Evolutionary conservation across 2,113 vertebrate species (phyloP).

Genomic region (Podarcis muralis): DNA sequence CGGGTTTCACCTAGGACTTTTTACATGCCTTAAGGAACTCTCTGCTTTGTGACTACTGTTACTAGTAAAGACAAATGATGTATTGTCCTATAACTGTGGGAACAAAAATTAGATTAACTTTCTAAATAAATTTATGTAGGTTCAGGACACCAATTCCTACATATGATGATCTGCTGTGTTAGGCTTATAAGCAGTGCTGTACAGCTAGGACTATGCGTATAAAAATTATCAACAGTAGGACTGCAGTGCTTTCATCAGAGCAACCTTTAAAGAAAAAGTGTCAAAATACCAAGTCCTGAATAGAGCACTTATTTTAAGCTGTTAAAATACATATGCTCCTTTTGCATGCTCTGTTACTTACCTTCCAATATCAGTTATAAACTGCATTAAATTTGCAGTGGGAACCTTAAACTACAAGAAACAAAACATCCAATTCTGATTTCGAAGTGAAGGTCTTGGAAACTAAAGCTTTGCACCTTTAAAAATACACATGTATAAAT

Average conservation of each 20-base stretch:
- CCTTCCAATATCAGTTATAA: constrained; percentile 53
- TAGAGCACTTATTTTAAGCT: constrained; percentile 42
- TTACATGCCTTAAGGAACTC: not conserved
- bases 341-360: constrained; percentile 58
- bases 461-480: not conserved
- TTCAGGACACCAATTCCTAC: not conserved
- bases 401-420: constrained; percentile 35
- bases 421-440: constrained; percentile 10
- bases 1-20: not conserved
- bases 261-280: constrained; percentile 35
- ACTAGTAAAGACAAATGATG: constrained; percentile 38
- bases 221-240: constrained; percentile 49
- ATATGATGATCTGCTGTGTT: constrained; percentile 17
- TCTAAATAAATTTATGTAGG: constrained; percentile 10
- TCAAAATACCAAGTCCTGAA: constrained; percentile 46
- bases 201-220: constrained; percentile 27
- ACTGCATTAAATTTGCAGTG: constrained; percentile 45
- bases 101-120: not conserved
- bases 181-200: constrained; percentile 12
- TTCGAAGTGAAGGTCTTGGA: not conserved
- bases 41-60: not conserved
- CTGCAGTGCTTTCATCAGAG: constrained; percentile 47
- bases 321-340: constrained; percentile 23
- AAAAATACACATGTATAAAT: not conserved
- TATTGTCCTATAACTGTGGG: constrained; percentile 11